Evolutionary conservation across 2,113 vertebrate genomes (phyloP).

Genomic region (Scortum barcoo): DNA sequence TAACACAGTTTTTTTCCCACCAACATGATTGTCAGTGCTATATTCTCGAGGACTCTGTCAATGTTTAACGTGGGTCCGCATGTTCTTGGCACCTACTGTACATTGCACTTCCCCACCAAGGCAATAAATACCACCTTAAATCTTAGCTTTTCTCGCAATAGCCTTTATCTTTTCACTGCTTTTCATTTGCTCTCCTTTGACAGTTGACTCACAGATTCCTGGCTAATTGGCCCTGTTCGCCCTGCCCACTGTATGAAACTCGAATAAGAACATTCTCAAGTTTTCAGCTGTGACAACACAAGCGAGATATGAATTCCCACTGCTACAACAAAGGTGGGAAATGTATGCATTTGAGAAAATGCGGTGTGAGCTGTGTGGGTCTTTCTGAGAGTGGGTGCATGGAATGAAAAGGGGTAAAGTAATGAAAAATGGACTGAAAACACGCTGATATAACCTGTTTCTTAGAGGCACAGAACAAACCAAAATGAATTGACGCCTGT

Average conservation of each 20-base stretch:
- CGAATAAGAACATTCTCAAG: not conserved
- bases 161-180: not conserved
- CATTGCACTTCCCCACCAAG: conserved; percentile 6
- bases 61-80: conserved; percentile 59
- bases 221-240: not conserved
- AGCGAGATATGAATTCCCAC: not conserved
- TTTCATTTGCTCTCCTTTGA: conserved; percentile 5
- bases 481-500: conserved; percentile 13
- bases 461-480: conserved; percentile 20
- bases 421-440: conserved; percentile 14
- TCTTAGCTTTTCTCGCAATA: not conserved
- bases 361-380: not conserved
- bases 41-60: conserved; percentile 44
- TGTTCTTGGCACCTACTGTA: conserved; percentile 22
- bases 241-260: not conserved
- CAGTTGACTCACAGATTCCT: not conserved
- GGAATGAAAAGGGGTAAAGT: not conserved
- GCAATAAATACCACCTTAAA: conserved; percentile 7
- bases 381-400: not conserved
- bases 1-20: conserved; percentile 1
- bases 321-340: conserved; percentile 29
- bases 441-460: conserved; percentile 15
- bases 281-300: conserved; percentile 34
- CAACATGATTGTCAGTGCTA: conserved; percentile 1
- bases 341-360: not conserved